Evolutionary conservation across 2,113 vertebrate species (phyloP), one percentile per base, ranked within the genome.

Genomic region (Pomatostomus ruficeps): DNA sequence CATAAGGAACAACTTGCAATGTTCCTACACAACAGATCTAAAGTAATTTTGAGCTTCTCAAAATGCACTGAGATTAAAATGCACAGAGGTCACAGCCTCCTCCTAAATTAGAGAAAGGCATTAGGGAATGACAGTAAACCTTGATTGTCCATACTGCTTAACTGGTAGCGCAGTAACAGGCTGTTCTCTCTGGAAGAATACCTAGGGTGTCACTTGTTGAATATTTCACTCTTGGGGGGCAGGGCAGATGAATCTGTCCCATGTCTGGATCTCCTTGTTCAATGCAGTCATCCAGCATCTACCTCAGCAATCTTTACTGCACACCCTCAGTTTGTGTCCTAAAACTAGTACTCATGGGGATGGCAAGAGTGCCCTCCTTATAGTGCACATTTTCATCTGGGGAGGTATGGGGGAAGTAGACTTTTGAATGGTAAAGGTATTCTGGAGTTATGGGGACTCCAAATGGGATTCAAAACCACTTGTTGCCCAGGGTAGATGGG

Each of bases 361-460:
- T 33, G 20, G 18, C 54, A 76, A 48, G 54, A 35, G 9, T 45
- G 38, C 2, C 54, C 14, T 73, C 23, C 16, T 36, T 46, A 43
- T 3, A 55, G 19, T 29, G 31, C 18, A 48, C 8, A 19, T 23
- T 54, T 86, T 62, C 55, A 86, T 14, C 14, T 73, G 7, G 12
- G 6, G 13, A 17, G 2, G 3, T 45, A 18, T 4, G 10, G 5
- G 8, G 6, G 7, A 6, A 57, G 4, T 2, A 31, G 15, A 9
- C 9, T 75, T 88, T 38, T 36, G 10, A 61, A 90, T 9, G 9
- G 2, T 21, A 63, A 59, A 36, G 4, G 11, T n/a, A 5, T 10
- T 40, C 61, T 63, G 71, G 3, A 15, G 4, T 63, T n/a, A 38
- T 10, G 11, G 8, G 16, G 16, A 46, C 22, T 61, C 23, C 42